Base-by-base conservation (phyloP, 2,113 vertebrate genomes). In the Oceanites oceanicus region DNA sequence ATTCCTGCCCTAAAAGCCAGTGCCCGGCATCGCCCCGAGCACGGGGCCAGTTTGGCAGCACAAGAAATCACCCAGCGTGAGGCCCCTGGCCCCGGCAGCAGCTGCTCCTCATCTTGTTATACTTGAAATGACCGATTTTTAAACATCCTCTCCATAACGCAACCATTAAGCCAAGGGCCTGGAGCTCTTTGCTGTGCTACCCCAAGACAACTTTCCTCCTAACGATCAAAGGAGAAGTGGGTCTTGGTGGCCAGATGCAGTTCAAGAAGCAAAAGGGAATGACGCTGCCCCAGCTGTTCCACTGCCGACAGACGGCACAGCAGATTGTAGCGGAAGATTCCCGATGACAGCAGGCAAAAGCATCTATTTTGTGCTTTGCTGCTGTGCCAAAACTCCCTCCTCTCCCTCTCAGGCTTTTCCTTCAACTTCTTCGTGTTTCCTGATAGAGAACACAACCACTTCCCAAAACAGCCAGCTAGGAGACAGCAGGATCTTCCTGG, bases 241-340 rank as follows among this genome's bases (percentile, higher is more conserved):
- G 62, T 34, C 82, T 32, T 13, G 73, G 79, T 70, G 65, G 36
- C 40, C 97, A 96, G 96, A 81, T 80, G 93, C 72, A 68, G 87
- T n/a, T 55, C 19, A 1, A 73, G 82, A 59, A 80, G 77, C 58
- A 13, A 42, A 56, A 38, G 45, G 77, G 81, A 85, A 59, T 1
- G 58, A 61, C 88, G 90, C 93, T 56, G 2, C 63, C 38, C 47
- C 86, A 88, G 91, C 93, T 65, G 95, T 47, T 68, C 75, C n/a
- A 11, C 40, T 14, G 76, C 92, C 18, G 32, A 70, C 96, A 97
- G 97, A 97, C 72, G 96, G 98, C 79, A 32, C 15, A n/a, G 92
- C 98, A 97, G 97, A 94, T 87, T 90, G 97, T 9, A 34, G 75
- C 5, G 0, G n/a, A 40, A 36, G 90, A 71, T 71, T 73, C 93